phyloP scores from a whole-genome alignment of 2,113 vertebrate species.

The Psophia crepitans region DNA sequence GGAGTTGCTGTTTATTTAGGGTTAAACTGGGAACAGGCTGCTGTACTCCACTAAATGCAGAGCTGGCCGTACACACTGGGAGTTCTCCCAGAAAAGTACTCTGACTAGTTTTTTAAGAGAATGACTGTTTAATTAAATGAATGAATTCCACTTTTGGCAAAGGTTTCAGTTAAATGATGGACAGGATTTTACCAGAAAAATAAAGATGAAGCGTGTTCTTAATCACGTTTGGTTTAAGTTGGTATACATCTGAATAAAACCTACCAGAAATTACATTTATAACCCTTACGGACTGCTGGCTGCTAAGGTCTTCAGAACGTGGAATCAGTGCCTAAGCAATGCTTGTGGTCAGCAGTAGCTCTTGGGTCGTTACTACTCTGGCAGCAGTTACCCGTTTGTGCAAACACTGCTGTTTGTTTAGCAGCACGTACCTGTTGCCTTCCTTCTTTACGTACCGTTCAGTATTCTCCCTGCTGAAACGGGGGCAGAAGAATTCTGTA shows the following conservation, averaged over 20 bases:
- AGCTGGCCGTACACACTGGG: accelerated
- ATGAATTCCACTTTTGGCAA: not conserved
- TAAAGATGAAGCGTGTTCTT: not conserved
- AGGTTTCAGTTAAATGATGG: not conserved
- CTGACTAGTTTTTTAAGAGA: no score
- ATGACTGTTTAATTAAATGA: not conserved
- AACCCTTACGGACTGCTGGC: not conserved
- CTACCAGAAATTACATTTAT: accelerated
- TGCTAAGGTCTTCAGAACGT: not conserved
- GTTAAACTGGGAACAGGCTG: not conserved
- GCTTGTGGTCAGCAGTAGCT: not conserved
- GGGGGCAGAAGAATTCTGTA: not conserved
- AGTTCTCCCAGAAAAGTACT: not conserved
- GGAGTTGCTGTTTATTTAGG: not conserved
- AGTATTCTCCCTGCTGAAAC: not conserved
- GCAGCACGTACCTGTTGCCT: no score
- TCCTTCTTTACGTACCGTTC: not conserved
- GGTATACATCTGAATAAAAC: not conserved
- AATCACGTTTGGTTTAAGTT: not conserved
- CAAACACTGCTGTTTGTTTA: not conserved
- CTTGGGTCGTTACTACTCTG: not conserved
- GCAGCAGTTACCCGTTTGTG: not conserved
- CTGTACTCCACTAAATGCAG: not conserved
- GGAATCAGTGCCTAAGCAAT: not conserved
- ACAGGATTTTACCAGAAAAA: not conserved